Percentiles rank a stretch among this genome's conserved stretches.
These are phyloP conservation scores for Rotaria sp. DNA, from an alignment of 2,888 invertebrate species.

Conservation along the genomic window DNA sequence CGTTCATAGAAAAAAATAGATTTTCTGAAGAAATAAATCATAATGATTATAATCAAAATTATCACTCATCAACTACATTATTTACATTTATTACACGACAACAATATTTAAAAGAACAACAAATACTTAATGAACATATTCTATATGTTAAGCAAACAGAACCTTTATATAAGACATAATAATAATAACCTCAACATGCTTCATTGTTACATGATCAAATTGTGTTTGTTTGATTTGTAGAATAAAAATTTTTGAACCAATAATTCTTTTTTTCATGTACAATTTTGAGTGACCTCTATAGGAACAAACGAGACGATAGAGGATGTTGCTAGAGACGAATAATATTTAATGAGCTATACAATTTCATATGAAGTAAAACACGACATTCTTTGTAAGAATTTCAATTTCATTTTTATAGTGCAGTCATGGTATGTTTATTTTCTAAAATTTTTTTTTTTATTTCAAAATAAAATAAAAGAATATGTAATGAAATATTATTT, in stretches of 20 bases:
- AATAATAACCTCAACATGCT: too few relatives aligned
- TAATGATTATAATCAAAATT: neutral
- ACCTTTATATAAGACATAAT: too few relatives aligned
- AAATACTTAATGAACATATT: neutral
- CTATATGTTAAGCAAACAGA: neutral
- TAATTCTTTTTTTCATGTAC: neutral
- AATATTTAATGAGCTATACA: neutral
- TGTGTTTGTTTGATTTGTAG: neutral
- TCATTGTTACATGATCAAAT: too few relatives aligned
- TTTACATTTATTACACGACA: neutral
- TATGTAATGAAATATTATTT: neutral
- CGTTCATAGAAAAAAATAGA: neutral
- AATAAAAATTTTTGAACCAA: neutral
- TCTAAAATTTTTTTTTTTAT: too few relatives aligned
- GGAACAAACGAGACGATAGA: neutral
- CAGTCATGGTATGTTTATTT: neutral
- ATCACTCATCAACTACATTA: neutral
- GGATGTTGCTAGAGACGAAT: neutral
- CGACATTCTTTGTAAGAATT: neutral
- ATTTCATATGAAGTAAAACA: neutral
- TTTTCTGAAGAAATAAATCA: neutral
- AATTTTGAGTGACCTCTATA: neutral
- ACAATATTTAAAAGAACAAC: neutral
- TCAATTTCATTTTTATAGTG: neutral
- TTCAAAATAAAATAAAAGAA: too few relatives aligned